phyloP scores from a whole-genome alignment of 2,797 vertebrate species.

The Dendrocincla fuliginosa region DNA sequence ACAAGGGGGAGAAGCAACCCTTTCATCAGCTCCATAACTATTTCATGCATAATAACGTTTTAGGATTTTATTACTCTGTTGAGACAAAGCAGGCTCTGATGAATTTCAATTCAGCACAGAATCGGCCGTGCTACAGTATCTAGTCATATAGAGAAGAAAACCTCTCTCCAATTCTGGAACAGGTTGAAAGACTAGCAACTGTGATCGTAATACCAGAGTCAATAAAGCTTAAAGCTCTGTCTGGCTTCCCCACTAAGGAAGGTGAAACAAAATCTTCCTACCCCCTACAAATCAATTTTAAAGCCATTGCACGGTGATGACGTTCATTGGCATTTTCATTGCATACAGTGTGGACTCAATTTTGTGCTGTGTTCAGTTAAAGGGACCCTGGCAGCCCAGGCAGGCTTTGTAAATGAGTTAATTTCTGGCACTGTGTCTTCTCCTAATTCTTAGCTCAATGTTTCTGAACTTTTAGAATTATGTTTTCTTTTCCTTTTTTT shows the following conservation, averaged over 20 bases:
- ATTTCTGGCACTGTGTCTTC: not conserved
- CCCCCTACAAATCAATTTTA: conserved; percentile 39
- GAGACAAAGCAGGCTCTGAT: conserved; percentile 72
- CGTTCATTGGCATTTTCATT: conserved; percentile 5
- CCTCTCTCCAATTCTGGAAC: conserved; percentile 28
- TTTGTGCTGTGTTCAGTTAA: conserved; percentile 23
- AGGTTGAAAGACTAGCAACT: conserved; percentile 58
- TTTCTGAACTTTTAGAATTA: not conserved
- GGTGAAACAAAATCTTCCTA: conserved; percentile 46
- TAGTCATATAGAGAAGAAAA: conserved; percentile 51
- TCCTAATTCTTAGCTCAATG: not conserved
- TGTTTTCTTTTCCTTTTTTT: not conserved
- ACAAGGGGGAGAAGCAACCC: not conserved
- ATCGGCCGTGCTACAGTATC: conserved; percentile 18
- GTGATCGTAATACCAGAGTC: conserved; percentile 52
- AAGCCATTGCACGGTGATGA: not conserved
- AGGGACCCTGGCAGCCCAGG: not conserved
- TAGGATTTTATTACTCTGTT: conserved; percentile 71
- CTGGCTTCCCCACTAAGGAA: conserved; percentile 43
- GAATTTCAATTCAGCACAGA: conserved; percentile 73
- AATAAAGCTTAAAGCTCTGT: conserved; percentile 65
- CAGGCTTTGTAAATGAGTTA: conserved; percentile 19
- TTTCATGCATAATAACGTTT: conserved; percentile 72
- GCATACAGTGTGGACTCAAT: not conserved
- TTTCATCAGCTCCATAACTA: conserved; percentile 44